These are phyloP conservation scores for Gobio gobio DNA, from an alignment of 2,113 vertebrate genomes.

Conservation along the genomic window DNA sequence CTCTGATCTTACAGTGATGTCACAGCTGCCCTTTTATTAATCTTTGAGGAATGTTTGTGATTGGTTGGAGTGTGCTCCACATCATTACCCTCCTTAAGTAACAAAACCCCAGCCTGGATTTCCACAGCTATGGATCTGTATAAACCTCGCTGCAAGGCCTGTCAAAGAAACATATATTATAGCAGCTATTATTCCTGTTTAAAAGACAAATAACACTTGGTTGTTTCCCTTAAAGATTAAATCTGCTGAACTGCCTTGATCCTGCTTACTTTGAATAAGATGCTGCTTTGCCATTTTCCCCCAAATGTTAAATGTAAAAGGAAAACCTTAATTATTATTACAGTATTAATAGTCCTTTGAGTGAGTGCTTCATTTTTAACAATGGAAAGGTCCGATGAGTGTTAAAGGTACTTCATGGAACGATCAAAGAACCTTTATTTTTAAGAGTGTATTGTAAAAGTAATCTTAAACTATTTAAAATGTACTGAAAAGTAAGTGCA, in stretches of 20 bases:
- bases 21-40: constrained; percentile 66
- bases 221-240: constrained; percentile 8
- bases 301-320: neutral
- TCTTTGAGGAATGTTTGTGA: constrained; percentile 63
- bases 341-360: no score
- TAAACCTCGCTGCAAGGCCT: neutral
- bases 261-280: neutral
- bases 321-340: neutral
- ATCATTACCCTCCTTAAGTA: constrained; percentile 41
- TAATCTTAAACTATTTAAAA: neutral
- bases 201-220: constrained; percentile 15
- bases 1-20: constrained; percentile 67
- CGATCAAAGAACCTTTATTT: no score
- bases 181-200: constrained; percentile 36
- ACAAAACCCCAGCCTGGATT: constrained; percentile 23
- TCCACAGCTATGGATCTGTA: constrained; percentile 1
- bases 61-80: constrained; percentile 39
- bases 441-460: no score
- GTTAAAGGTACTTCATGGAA: no score
- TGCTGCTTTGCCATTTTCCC: neutral
- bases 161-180: constrained; percentile 34
- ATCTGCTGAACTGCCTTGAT: neutral
- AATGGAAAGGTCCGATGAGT: no score
- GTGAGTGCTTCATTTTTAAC: neutral
- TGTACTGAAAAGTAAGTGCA: neutral